Conservation (phyloP, 1,140 invertebrate genomes). For the Scylla paramamosain region DNA sequence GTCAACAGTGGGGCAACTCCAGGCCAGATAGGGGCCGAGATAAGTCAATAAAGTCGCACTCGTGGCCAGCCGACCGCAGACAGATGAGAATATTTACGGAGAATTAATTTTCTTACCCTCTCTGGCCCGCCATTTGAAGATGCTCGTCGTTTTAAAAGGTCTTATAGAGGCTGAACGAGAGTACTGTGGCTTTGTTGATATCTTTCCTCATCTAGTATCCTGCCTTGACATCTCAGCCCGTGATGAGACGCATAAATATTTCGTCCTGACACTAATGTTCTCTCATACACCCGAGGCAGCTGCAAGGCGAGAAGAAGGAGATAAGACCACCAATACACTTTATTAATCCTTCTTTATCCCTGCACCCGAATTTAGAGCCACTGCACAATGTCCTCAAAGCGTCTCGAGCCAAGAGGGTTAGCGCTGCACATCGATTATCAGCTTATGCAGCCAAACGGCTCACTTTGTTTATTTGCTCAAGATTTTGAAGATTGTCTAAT, state of each 20-base stretch:
- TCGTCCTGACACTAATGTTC: background rate
- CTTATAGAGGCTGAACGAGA: background rate
- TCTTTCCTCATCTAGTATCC: background rate
- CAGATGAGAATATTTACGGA: constrained; percentile 13
- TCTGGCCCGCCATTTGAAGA: background rate
- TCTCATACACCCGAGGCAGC: background rate
- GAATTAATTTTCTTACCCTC: background rate
- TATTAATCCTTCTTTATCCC: constrained; percentile 11
- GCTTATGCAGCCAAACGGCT: background rate
- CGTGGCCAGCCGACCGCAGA: background rate
- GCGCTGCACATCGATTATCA: background rate
- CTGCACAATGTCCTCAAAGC: background rate
- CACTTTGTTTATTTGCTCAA: background rate
- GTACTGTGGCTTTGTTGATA: background rate
- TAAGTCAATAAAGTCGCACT: constrained; percentile 42
- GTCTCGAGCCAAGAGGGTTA: background rate
- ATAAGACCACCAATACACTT: constrained; percentile 10
- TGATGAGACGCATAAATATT: background rate
- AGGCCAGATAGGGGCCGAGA: background rate
- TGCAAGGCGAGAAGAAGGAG: background rate
- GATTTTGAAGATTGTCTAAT: background rate
- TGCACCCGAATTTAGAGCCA: background rate
- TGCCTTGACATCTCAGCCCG: background rate
- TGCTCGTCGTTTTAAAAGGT: background rate
- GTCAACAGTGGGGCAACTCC: constrained; percentile 5